Evolutionary conservation across 2,888 invertebrate genomes (phyloP).

Genomic region (Eilema griseolum): DNA sequence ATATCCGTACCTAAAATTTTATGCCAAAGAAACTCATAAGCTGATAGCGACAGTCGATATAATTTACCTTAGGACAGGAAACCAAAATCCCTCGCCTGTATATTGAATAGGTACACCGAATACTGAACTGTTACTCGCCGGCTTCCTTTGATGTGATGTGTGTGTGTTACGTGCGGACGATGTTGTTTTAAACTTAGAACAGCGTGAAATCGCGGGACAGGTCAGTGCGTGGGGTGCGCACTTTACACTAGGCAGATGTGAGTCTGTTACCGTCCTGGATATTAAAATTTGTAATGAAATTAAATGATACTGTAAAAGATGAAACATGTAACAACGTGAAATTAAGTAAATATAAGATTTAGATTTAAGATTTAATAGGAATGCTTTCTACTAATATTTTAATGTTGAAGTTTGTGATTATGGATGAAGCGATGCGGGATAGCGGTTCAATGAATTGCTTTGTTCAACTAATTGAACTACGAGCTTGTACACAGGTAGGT

Average conservation of each 20-base stretch:
- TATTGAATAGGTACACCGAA: slow-evolving; percentile 6
- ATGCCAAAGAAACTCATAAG: not conserved
- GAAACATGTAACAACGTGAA: not conserved
- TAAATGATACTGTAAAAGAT: not conserved
- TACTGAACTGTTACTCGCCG: slow-evolving; percentile 37
- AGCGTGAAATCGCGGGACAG: slow-evolving; percentile 80
- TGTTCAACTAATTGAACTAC: too few species aligned
- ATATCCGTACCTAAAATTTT: not conserved
- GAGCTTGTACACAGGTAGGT: too few species aligned
- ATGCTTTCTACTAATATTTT: too few species aligned
- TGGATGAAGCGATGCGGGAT: too few species aligned
- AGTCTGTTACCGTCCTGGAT: slow-evolving; percentile 26
- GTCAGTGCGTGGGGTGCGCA: slow-evolving; percentile 74
- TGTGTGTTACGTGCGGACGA: slow-evolving; percentile 41
- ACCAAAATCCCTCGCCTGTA: not conserved
- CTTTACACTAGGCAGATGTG: slow-evolving; percentile 30
- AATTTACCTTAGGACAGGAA: slow-evolving; percentile 6
- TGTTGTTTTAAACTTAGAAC: slow-evolving; percentile 71
- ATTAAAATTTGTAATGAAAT: slow-evolving; percentile 28
- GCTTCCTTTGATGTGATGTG: slow-evolving; percentile 59
- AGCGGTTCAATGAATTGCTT: too few species aligned
- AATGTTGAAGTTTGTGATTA: too few species aligned
- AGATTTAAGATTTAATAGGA: too few species aligned
- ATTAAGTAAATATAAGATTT: not conserved
- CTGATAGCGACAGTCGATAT: slow-evolving; percentile 9